These are phyloP conservation scores for Rallus crepitans DNA, from an alignment of 2,797 vertebrate genomes.

Conservation along the genomic window DNA sequence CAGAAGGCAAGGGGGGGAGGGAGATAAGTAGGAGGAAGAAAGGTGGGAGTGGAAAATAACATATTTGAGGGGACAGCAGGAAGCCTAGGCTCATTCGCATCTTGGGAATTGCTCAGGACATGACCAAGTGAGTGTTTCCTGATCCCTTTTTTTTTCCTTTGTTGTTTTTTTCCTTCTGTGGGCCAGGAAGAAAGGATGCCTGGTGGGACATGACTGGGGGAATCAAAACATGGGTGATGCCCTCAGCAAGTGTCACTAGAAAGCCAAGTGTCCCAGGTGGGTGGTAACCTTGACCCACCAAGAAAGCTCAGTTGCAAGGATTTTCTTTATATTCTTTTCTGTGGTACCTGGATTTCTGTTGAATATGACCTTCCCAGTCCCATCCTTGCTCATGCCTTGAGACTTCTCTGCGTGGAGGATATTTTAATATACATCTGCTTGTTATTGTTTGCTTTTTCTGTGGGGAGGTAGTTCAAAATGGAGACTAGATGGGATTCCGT, in stretches of 20 bases:
- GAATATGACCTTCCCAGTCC: neutral
- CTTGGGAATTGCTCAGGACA: slow-evolving; percentile 48
- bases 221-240: neutral
- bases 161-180: neutral
- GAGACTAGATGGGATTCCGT: neutral
- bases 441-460: neutral
- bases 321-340: neutral
- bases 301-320: neutral
- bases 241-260: neutral
- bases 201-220: neutral
- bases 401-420: neutral
- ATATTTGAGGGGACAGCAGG: slow-evolving; percentile 52
- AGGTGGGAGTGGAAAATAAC: slow-evolving; percentile 65
- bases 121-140: slow-evolving; percentile 47
- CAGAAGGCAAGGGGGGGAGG: slow-evolving; percentile 27
- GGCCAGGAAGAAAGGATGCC: neutral
- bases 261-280: neutral
- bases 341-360: neutral
- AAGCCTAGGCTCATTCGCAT: neutral
- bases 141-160: neutral
- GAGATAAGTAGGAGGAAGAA: slow-evolving; percentile 54
- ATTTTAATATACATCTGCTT: neutral
- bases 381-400: neutral
- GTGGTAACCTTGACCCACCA: neutral
- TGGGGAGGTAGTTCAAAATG: neutral